Base-by-base conservation (phyloP, 2,113 vertebrate genomes). In the Pithys albifrons region DNA sequence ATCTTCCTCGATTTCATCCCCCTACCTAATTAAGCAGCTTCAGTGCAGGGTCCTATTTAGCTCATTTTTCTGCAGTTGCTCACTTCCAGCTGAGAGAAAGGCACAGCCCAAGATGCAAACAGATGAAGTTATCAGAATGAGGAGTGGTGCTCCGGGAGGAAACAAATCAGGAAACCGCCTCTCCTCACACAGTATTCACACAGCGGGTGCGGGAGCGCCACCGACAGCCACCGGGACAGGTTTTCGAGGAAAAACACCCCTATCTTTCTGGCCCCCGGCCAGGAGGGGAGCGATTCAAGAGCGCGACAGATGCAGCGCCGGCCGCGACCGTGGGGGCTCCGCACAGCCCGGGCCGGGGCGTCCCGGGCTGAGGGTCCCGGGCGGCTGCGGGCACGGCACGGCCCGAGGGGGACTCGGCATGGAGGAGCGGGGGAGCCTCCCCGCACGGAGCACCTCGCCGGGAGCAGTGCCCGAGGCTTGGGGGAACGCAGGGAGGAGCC, bases 251-350 rank as follows among this genome's bases (percentile, higher is more conserved):
- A 3, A 64, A 64, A 8, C 1, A 6, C 27, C 19, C 7, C 46
- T 23, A 27, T 33, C 9, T 6, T 6, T 7, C 51, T 5, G 4
- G 22, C 23, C 31, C 6, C 54, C 1, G 20, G 15, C 0, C 45
- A n/a, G 17, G 43, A 23, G 7, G 17, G 0, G 17, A 35, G 12
- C 17, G 25, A 24, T 31, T 20, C 69, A 12, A 23, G 7, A 13
- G 31, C 12, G 29, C 49, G 6, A 54, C 2, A 6, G 58, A 20
- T 3, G 49, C 4, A 25, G 43, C 29, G 33, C 12, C 29, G 6
- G 57, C 49, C 19, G 10, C 4, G 19, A 10, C 29, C 0, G 37
- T 12, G 8, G 61, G 25, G 45, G 41, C 41, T 35, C 45, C 4
- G 22, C 9, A 33, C 29, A 11, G 62, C n/a, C 11, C 27, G 12